These are phyloP conservation scores for Cardiocondyla obscurior DNA, from an alignment of 1,140 invertebrate genomes.

Conservation along the genomic window DNA sequence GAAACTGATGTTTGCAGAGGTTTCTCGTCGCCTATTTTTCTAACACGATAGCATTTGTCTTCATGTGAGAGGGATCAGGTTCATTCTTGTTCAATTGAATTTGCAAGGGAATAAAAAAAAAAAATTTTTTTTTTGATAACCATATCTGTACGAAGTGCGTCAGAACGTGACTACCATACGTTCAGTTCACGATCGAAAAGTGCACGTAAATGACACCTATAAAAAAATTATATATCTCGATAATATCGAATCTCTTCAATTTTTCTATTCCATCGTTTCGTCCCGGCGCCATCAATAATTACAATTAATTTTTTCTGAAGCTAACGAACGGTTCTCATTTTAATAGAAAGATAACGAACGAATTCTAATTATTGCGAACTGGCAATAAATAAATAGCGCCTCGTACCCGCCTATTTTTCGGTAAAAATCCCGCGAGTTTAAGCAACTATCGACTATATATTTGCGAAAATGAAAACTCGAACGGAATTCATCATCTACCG, in stretches of 20 bases:
- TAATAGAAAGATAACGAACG: background rate
- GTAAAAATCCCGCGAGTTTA: background rate
- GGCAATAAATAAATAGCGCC: background rate
- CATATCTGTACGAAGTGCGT: background rate
- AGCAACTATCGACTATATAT: background rate
- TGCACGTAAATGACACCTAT: slow-evolving; percentile 1
- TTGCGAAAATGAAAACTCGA: slow-evolving; percentile 33
- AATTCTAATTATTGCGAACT: slow-evolving; percentile 5
- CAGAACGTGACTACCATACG: slow-evolving; percentile 19
- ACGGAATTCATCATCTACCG: slow-evolving; percentile 23
- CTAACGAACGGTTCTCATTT: background rate
- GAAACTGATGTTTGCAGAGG: slow-evolving; percentile 44
- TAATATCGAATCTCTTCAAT: background rate
- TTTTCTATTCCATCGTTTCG: background rate
- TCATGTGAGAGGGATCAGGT: background rate
- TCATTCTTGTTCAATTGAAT: slow-evolving; percentile 47
- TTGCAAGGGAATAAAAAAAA: slow-evolving; percentile 36
- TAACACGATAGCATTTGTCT: slow-evolving; percentile 23
- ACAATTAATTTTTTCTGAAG: background rate
- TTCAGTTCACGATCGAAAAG: background rate
- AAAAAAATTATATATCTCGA: background rate
- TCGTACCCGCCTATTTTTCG: background rate
- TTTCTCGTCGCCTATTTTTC: slow-evolving; percentile 29
- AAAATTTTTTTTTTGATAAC: slow-evolving; percentile 47
- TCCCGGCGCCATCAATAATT: background rate